A percentile compares a stretch with the other conserved stretches of the same genome.
Conservation (phyloP, 2,113 vertebrate species). For the Dasypus novemcinctus region DNA sequence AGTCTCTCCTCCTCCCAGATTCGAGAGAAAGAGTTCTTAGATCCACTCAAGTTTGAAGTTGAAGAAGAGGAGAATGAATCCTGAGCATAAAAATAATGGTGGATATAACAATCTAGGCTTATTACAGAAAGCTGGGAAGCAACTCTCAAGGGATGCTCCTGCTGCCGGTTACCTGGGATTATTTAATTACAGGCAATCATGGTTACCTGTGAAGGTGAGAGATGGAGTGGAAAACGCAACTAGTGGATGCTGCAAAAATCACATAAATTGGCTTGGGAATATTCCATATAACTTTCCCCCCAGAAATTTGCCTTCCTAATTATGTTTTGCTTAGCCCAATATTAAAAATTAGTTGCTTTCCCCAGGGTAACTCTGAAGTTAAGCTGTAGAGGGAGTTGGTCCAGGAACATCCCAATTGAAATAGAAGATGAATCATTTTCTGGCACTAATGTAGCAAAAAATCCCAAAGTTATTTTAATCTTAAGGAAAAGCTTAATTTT, state of each 20-base stretch:
- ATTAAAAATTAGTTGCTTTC: slow-evolving; percentile 68
- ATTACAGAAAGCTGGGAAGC: neutral
- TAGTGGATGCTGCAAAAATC: neutral
- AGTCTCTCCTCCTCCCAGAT: neutral
- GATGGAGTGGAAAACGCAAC: neutral
- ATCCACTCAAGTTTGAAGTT: neutral
- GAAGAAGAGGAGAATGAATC: neutral
- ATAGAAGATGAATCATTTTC: slow-evolving; percentile 12
- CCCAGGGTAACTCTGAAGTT: slow-evolving; percentile 30
- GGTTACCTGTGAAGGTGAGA: neutral
- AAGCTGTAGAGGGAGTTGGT: slow-evolving; percentile 16
- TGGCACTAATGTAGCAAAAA: neutral
- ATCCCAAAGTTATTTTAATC: neutral
- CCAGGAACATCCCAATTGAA: neutral
- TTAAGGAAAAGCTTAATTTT: neutral
- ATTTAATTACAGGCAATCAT: slow-evolving; percentile 50
- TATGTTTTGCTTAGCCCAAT: slow-evolving; percentile 57
- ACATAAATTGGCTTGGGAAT: slow-evolving; percentile 14
- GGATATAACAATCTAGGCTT: neutral
- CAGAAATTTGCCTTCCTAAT: slow-evolving; percentile 63
- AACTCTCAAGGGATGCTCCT: neutral
- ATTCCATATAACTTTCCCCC: neutral
- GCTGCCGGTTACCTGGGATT: neutral
- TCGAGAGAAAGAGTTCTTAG: neutral
- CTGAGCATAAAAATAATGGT: neutral